These are phyloP conservation scores for Onychomys leucogaster DNA, from an alignment of 2,797 vertebrate species.

Conservation along the genomic window DNA sequence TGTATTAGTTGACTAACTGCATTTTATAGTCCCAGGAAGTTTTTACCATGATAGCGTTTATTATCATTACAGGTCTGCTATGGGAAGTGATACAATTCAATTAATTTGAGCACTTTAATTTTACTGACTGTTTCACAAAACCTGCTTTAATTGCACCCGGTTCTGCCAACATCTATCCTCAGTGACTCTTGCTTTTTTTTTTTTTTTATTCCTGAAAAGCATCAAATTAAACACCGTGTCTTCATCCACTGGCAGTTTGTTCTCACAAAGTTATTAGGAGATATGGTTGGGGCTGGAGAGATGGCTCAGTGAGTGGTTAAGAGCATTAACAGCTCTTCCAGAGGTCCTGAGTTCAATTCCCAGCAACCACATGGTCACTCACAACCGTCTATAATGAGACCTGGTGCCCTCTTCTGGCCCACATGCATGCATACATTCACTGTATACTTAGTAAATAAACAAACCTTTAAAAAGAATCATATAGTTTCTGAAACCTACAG, in stretches of 20 bases:
- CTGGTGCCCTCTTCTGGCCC: too few relatives aligned
- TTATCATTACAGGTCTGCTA: neutral
- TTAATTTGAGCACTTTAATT: conserved; percentile 43
- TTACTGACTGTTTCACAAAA: conserved; percentile 9
- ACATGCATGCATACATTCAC: too few relatives aligned
- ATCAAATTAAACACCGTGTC: neutral
- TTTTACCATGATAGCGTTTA: conserved; percentile 10
- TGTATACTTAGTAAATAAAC: too few relatives aligned
- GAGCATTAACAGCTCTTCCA: too few relatives aligned
- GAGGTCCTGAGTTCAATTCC: too few relatives aligned
- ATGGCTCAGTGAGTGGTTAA: too few relatives aligned
- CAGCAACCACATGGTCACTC: too few relatives aligned
- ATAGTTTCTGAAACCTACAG: too few relatives aligned
- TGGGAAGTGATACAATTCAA: neutral
- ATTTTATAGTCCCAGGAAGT: neutral
- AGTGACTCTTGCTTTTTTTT: neutral
- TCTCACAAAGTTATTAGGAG: neutral
- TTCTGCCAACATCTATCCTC: neutral
- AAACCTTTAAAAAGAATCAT: too few relatives aligned
- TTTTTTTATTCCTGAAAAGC: neutral
- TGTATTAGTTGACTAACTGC: neutral
- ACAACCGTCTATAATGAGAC: too few relatives aligned
- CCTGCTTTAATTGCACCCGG: neutral
- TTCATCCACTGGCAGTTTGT: neutral
- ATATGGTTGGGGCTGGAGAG: too few relatives aligned